Percentiles rank a stretch among this genome's conserved stretches.
Conservation (phyloP, 1,140 invertebrate species). For the Cyclina sinensis region DNA sequence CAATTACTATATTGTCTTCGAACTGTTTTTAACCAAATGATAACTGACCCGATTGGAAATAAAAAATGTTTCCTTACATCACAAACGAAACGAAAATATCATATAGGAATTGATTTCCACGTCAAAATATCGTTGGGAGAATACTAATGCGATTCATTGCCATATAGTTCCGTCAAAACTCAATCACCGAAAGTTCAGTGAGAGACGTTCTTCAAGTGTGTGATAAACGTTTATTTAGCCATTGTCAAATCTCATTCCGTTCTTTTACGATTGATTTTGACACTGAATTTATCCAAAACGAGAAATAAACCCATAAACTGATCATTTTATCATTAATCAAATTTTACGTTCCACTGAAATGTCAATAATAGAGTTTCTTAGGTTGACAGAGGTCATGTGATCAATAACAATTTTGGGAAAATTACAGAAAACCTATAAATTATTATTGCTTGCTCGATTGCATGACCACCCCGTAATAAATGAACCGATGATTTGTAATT, state of each 20-base stretch:
- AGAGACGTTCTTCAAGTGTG: constrained; percentile 33
- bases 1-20: constrained; percentile 1
- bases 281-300: constrained; percentile 47
- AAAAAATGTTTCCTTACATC: constrained; percentile 7
- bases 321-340: constrained; percentile 63
- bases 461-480: too few relatives aligned
- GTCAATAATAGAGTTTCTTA: constrained; percentile 55
- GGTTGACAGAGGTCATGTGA: constrained; percentile 47
- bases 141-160: constrained; percentile 42
- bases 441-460: too few relatives aligned
- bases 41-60: constrained; percentile 31
- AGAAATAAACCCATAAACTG: constrained; percentile 53
- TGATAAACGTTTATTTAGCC: constrained; percentile 48
- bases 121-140: background rate
- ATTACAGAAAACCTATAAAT: too few relatives aligned
- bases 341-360: constrained; percentile 29
- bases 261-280: constrained; percentile 38
- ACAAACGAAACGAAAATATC: background rate
- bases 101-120: constrained; percentile 17
- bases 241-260: constrained; percentile 39
- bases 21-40: constrained; percentile 5
- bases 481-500: too few relatives aligned
- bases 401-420: background rate
- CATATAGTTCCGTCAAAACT: constrained; percentile 42
- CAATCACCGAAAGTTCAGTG: constrained; percentile 19